phyloP scores from a whole-genome alignment of 2,797 vertebrate genomes.

The Sebastes elongatus region DNA sequence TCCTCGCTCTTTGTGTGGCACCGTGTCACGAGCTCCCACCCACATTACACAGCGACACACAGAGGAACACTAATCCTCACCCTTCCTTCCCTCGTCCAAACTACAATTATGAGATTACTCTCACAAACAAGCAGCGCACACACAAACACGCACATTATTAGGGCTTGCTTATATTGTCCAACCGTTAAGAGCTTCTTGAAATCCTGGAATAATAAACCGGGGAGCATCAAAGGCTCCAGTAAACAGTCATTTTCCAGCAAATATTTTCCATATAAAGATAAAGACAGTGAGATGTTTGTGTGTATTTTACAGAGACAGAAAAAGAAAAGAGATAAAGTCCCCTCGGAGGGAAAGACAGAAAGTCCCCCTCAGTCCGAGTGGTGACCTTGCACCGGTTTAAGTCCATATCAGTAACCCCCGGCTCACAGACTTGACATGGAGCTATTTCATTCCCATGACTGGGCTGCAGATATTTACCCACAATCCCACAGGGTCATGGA shows the following conservation, averaged over 20 bases:
- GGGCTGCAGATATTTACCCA: constrained; percentile 78
- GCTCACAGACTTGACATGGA: constrained; percentile 55
- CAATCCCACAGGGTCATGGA: constrained; percentile 66
- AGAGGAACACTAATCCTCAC: constrained; percentile 70
- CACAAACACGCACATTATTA: constrained; percentile 33
- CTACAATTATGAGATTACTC: constrained; percentile 77
- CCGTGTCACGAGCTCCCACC: constrained; percentile 59
- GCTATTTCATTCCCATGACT: constrained; percentile 80
- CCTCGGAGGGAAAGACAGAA: constrained; percentile 37
- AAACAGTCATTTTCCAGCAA: constrained; percentile 66
- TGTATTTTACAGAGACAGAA: constrained; percentile 22
- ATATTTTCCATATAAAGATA: constrained; percentile 39
- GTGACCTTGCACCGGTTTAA: constrained; percentile 55
- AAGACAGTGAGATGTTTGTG: constrained; percentile 27
- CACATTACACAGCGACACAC: constrained; percentile 57
- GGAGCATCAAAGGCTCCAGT: constrained; percentile 47
- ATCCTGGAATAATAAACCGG: constrained; percentile 66
- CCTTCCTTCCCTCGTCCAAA: constrained; percentile 72
- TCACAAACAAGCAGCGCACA: constrained; percentile 59
- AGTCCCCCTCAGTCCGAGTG: constrained; percentile 33
- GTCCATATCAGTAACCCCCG: constrained; percentile 56
- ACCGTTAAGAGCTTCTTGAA: constrained; percentile 32
- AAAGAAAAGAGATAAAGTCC: constrained; percentile 29
- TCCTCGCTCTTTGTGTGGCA: constrained; percentile 67
- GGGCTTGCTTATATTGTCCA: constrained; percentile 36